phyloP scores from a whole-genome alignment of 2,113 vertebrate species.

The Etia nguti region DNA sequence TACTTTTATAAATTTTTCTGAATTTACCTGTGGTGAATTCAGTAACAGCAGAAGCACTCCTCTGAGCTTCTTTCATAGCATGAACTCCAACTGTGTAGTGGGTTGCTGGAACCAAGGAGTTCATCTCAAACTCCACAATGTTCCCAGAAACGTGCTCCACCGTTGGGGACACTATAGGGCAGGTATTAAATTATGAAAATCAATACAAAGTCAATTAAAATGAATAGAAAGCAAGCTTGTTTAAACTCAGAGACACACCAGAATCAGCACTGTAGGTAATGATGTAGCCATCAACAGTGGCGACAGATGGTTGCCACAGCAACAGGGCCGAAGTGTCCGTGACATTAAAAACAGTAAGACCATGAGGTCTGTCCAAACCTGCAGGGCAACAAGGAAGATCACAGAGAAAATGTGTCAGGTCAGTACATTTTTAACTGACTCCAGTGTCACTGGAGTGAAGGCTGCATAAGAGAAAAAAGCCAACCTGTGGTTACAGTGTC shows the following conservation, averaged over 20 bases:
- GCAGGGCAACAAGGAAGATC: slow-evolving; percentile 24
- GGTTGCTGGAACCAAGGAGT: slow-evolving; percentile 77
- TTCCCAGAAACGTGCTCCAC: slow-evolving; percentile 84
- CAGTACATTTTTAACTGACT: background rate
- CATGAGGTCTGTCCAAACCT: slow-evolving; percentile 86
- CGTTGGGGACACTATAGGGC: slow-evolving; percentile 69
- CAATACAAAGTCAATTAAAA: background rate
- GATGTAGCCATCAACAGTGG: slow-evolving; percentile 83
- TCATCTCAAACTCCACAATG: slow-evolving; percentile 82
- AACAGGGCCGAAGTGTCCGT: slow-evolving; percentile 83
- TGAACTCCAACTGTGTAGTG: slow-evolving; percentile 79
- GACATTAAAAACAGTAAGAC: slow-evolving; percentile 80
- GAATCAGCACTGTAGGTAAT: slow-evolving; percentile 80
- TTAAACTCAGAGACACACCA: slow-evolving; percentile 61
- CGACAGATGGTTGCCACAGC: slow-evolving; percentile 87
- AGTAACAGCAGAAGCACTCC: slow-evolving; percentile 73
- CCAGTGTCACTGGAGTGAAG: background rate
- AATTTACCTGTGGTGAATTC: slow-evolving; percentile 84
- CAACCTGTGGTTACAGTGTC: slow-evolving; percentile 85
- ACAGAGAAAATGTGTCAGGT: background rate
- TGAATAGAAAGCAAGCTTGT: background rate
- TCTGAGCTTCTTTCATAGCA: slow-evolving; percentile 74
- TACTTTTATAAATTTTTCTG: background rate
- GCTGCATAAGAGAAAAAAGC: background rate
- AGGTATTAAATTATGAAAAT: background rate